These are phyloP conservation scores for Mionectes olivaceus DNA, from an alignment of 2,797 vertebrate genomes.

Conservation along the genomic window DNA sequence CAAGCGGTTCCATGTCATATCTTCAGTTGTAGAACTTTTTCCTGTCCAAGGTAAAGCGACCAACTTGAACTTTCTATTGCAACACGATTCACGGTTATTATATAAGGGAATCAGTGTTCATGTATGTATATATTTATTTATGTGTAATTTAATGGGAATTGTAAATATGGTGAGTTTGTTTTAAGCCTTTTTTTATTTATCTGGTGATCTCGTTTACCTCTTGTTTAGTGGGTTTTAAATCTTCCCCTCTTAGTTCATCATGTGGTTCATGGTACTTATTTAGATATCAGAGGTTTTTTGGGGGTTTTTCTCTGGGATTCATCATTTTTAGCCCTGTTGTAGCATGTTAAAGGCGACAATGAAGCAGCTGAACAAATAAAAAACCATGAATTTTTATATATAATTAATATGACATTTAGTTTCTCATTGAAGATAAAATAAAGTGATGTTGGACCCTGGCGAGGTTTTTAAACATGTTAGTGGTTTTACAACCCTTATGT, in stretches of 20 bases:
- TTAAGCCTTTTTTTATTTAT: constrained; percentile 98
- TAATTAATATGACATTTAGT: constrained; percentile 87
- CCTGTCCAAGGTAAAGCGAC: constrained; percentile 88
- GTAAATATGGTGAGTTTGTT: constrained; percentile 99
- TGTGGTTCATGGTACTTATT: constrained; percentile 96
- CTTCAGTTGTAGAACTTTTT: constrained; percentile 91
- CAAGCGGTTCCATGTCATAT: constrained; percentile 92
- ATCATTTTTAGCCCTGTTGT: constrained; percentile 97
- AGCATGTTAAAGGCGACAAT: constrained; percentile 96
- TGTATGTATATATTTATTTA: constrained; percentile 99
- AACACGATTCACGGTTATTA: constrained; percentile 93
- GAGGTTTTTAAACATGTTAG: constrained; percentile 82
- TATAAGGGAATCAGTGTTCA: constrained; percentile 99
- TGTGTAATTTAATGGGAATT: constrained; percentile 99
- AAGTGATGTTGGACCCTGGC: constrained; percentile 82
- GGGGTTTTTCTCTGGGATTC: constrained; percentile 87
- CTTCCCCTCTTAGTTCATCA: constrained; percentile 95
- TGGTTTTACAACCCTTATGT: constrained; percentile 88
- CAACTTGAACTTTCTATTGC: constrained; percentile 95
- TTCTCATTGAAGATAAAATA: constrained; percentile 84
- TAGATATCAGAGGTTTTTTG: constrained; percentile 93
- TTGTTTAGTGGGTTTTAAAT: constrained; percentile 99
- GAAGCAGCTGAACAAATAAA: constrained; percentile 93
- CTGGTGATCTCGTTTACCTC: constrained; percentile 97
- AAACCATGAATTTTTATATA: constrained; percentile 89